phyloP scores from a whole-genome alignment of 1,140 invertebrate genomes.

The Grapholita molesta region DNA sequence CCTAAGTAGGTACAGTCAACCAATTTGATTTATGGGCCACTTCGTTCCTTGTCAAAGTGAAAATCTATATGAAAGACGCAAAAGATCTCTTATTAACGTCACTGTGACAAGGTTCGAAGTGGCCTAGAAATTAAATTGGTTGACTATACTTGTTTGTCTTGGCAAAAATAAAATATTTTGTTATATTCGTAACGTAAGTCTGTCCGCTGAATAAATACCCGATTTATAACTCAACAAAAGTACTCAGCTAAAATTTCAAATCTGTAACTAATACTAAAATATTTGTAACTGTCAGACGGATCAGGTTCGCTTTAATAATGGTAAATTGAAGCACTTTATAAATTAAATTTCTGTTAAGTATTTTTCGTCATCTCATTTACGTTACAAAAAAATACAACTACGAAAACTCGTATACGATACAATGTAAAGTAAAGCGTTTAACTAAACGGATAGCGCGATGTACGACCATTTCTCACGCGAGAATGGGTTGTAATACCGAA shows the following conservation, averaged over 20 bases:
- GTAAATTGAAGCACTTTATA: not conserved
- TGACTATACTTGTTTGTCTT: too few relatives aligned
- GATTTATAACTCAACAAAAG: not conserved
- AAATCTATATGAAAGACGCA: too few relatives aligned
- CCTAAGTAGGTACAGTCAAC: too few relatives aligned
- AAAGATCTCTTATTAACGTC: too few relatives aligned
- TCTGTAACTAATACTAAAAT: not conserved
- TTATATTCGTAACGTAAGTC: too few relatives aligned
- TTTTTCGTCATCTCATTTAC: not conserved
- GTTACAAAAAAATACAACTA: not conserved
- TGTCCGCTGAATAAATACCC: too few relatives aligned
- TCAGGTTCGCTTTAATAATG: not conserved
- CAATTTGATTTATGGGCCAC: too few relatives aligned
- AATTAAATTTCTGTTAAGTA: not conserved
- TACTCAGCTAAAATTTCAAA: not conserved
- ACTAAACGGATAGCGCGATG: not conserved
- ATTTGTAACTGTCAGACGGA: not conserved
- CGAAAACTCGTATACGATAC: constrained; percentile 14
- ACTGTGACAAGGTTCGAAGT: too few relatives aligned
- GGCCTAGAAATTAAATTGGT: too few relatives aligned
- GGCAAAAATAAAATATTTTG: too few relatives aligned
- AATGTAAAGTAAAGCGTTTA: constrained; percentile 5
- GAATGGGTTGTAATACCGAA: not conserved
- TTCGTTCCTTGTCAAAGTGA: too few relatives aligned
- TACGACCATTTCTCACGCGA: not conserved